These are phyloP conservation scores for Felis chaus DNA, from an alignment of 2,113 vertebrate genomes.

Conservation along the genomic window DNA sequence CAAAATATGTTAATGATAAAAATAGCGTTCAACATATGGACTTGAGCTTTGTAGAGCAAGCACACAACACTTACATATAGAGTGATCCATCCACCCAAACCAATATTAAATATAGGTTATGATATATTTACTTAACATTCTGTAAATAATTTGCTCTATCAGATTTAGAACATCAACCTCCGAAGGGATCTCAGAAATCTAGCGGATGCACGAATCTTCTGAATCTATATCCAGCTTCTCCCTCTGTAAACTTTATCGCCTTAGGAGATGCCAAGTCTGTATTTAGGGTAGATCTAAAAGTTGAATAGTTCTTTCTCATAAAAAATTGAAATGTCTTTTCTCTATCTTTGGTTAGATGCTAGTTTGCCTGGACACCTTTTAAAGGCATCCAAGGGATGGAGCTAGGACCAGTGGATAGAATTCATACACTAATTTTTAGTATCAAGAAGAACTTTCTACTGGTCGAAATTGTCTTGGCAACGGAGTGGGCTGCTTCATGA, in stretches of 20 bases:
- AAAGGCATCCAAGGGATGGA: background rate
- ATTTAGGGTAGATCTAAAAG: background rate
- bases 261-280: background rate
- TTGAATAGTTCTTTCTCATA: background rate
- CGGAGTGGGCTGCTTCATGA: background rate
- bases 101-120: background rate
- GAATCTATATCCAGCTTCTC: background rate
- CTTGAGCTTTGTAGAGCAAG: background rate
- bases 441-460: background rate
- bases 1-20: conserved; percentile 36
- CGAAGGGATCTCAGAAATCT: background rate
- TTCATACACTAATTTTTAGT: background rate
- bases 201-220: background rate
- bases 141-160: background rate
- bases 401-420: background rate
- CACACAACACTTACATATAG: background rate
- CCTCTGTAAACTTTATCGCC: background rate
- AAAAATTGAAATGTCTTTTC: background rate
- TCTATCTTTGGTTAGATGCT: background rate
- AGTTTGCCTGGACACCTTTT: background rate
- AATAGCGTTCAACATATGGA: background rate
- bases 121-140: background rate
- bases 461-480: background rate
- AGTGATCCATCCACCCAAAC: background rate
- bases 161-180: background rate